Conservation (phyloP, 2,797 vertebrate species). For the Alcedo atthis region DNA sequence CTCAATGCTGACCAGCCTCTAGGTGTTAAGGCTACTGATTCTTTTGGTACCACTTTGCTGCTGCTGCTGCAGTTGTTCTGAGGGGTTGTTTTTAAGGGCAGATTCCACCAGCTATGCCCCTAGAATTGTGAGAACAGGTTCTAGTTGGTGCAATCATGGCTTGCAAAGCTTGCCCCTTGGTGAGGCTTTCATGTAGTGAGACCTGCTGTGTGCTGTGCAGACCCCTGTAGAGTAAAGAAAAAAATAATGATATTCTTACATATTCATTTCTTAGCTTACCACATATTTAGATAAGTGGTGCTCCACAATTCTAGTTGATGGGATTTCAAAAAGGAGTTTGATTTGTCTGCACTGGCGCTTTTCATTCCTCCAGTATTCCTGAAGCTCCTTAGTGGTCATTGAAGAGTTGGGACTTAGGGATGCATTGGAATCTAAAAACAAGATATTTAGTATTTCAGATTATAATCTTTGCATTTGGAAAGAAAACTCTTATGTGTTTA, state of each 20-base stretch:
- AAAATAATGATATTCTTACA: slow-evolving; percentile 43
- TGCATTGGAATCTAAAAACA: slow-evolving; percentile 1
- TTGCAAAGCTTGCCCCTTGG: neutral
- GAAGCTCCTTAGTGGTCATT: slow-evolving; percentile 91
- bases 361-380: slow-evolving; percentile 85
- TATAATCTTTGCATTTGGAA: neutral
- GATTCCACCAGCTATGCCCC: neutral
- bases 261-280: slow-evolving; percentile 78
- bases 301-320: slow-evolving; percentile 81
- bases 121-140: neutral
- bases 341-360: slow-evolving; percentile 79
- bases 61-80: neutral
- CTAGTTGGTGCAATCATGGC: neutral
- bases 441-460: neutral
- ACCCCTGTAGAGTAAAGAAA: slow-evolving; percentile 7
- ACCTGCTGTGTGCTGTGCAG: neutral
- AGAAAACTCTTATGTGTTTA: neutral
- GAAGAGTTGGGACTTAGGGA: slow-evolving; percentile 71
- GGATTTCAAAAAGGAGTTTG: slow-evolving; percentile 89
- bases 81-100: neutral
- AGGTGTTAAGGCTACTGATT: neutral
- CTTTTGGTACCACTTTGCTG: neutral
- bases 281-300: slow-evolving; percentile 84
- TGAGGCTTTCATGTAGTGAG: slow-evolving; percentile 28
- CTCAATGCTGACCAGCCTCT: neutral